Base-by-base conservation (phyloP, 2,797 vertebrate genomes). In the Agapornis canus region DNA sequence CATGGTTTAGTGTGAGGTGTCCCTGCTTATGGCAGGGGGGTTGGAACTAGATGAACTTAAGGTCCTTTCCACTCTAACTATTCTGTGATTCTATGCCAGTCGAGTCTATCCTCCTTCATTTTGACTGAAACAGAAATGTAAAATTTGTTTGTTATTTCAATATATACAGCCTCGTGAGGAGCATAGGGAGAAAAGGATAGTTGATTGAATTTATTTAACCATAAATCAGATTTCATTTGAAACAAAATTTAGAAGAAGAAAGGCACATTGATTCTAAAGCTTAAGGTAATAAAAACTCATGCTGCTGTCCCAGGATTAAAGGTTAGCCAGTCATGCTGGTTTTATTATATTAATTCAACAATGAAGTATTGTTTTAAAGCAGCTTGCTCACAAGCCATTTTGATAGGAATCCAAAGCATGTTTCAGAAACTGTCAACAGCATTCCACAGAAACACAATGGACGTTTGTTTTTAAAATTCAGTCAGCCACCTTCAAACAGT, bases 331-430 rank as follows among this genome's bases (percentile, higher is more conserved):
- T 97, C 96, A 95, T 91, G 89, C 96, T 97, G 95, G 91, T 94
- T 97, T 95, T 96, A 96, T 98, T 97, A 77, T 96, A 93, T 96
- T 91, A 94, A 94, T 97, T 79, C 66, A 97, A 98, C 98, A 98
- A 93, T 97, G 96, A 96, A 56, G 88, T 93, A 97, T 98, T 98
- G 98, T 98, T 97, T 97, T 91, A 97, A 97, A 97, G 96, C 95
- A 91, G 97, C 97, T 97, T 97, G 95, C 97, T 98, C 95, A 79
- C 96, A 96, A 97, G 96, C 97, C 95, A 92, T 97, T 98, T 97
- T 97, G 96, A 96, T 95, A 97, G 97, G 97, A 97, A 98, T 98
- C 97, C 97, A 96, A 98, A 98, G 97, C 97, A 98, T 97, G 96
- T 98, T 98, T 98, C 97, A 97, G 96, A 96, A 97, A 97, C 97